These are phyloP conservation scores for Odontamblyopus lacepedii DNA, from an alignment of 2,797 vertebrate species.

Conservation along the genomic window DNA sequence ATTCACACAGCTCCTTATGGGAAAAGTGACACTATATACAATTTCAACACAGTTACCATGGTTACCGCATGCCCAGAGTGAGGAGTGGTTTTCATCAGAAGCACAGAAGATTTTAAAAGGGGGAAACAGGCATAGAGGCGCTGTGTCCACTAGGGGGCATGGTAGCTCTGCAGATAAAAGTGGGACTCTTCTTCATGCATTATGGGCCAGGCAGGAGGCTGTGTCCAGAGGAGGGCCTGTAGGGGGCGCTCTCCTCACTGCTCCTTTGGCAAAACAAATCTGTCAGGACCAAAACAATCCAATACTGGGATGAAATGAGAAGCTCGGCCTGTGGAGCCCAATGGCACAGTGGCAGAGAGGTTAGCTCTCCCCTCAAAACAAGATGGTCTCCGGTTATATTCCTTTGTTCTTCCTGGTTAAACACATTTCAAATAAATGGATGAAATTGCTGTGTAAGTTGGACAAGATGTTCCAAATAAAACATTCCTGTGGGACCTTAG, in stretches of 20 bases:
- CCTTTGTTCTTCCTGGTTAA: not conserved
- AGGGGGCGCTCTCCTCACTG: conserved; percentile 20
- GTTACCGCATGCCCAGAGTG: no score
- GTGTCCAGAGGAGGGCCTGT: conserved; percentile 39
- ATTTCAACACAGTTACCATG: no score
- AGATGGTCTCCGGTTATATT: no score
- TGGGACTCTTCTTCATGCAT: conserved; percentile 66
- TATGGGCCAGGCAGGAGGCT: conserved; percentile 61
- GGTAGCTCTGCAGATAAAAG: conserved; percentile 37
- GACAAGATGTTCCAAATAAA: not conserved
- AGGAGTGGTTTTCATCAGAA: no score
- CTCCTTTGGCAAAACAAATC: not conserved
- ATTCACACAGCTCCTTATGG: no score
- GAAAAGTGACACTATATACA: no score
- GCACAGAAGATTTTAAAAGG: conserved; percentile 27
- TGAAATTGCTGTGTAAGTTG: not conserved
- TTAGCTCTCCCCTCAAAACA: no score
- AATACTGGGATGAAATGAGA: no score
- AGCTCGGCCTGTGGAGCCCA: no score
- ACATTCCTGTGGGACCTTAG: not conserved
- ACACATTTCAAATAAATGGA: not conserved
- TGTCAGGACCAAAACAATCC: not conserved
- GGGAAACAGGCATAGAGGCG: conserved; percentile 28
- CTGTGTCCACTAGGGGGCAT: conserved; percentile 30
- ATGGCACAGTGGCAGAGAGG: no score